Base-by-base conservation (phyloP, 2,888 invertebrate species). In the Nezara viridula region DNA sequence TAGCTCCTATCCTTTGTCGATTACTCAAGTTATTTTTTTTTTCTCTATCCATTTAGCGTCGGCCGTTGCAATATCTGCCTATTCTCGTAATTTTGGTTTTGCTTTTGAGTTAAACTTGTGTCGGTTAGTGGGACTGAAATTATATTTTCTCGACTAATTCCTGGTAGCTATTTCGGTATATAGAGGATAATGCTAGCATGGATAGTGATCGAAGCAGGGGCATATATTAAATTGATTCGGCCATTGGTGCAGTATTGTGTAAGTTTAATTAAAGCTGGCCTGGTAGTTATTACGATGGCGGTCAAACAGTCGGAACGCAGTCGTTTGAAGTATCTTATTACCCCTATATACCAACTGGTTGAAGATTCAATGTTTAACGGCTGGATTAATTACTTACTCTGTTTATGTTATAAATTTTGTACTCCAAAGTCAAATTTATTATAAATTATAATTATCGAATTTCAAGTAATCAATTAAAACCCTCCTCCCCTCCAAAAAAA, bases 251-350 rank as follows among this genome's bases (percentile, higher is more conserved):
- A 32, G 66, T 73, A 73, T 73, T 73, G 66, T 73, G 66, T 73
- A 19, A 73, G 66, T 73, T 73, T 73, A 73, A 73, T 73, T 73
- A 73, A 32, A 19, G 66, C 66, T 19, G 19, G 37, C 3, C 1
- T 7, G 14, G 16, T 19, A 73, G 66, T 73, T 73, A 73, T 73
- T 73, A 73, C 66, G 10, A 37, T 19, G 1, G 21, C 21, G 66
- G 66, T 73, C 66, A 73, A 73, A 37, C 66, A 73, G 32, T 60
- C 27, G 27, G 60, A 60, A 60, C 60, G 14, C 60, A 60, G 60
- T 73, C 66, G 66, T 73, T 73, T 73, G 66, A 73, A 37, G 32
- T 73, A 37, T 73, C 66, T 73, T 73, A 73, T 73, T 37, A 73
- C 19, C 19, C 37, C 32, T 73, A 19, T 37, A 37, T 19, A 73